Evolutionary conservation across 2,888 invertebrate genomes (phyloP).

Genomic region (Melanophora roralis): DNA sequence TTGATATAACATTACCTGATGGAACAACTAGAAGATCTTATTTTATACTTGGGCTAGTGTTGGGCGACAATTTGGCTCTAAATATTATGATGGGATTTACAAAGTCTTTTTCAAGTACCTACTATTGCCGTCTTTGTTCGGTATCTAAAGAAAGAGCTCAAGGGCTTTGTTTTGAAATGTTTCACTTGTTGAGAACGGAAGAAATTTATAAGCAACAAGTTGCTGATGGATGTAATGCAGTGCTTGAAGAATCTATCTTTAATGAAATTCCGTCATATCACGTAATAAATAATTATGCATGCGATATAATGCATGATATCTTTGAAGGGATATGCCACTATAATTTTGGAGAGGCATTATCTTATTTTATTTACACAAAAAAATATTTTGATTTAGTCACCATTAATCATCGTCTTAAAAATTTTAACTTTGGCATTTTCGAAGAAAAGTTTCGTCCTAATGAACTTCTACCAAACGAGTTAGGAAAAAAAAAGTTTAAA

Average conservation of each 20-base stretch:
- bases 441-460: conserved; percentile 1
- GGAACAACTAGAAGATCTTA: not conserved
- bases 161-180: not conserved
- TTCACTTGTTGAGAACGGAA: not conserved
- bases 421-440: not conserved
- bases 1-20: not conserved
- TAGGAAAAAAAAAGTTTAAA: not conserved
- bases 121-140: conserved; percentile 8
- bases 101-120: not conserved
- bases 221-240: not conserved
- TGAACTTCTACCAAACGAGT: not conserved
- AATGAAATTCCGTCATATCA: not conserved
- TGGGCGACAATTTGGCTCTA: conserved; percentile 8
- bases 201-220: not conserved
- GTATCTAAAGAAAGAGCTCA: not conserved
- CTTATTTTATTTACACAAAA: not conserved
- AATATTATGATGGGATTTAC: conserved; percentile 3
- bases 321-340: conserved; percentile 3
- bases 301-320: conserved; percentile 3
- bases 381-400: not conserved
- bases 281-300: conserved; percentile 6
- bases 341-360: conserved; percentile 3
- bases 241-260: not conserved
- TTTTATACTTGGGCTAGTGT: not conserved
- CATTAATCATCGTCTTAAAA: not conserved